Base-by-base conservation (phyloP, 2,113 vertebrate genomes). In the Anolis sagrei region DNA sequence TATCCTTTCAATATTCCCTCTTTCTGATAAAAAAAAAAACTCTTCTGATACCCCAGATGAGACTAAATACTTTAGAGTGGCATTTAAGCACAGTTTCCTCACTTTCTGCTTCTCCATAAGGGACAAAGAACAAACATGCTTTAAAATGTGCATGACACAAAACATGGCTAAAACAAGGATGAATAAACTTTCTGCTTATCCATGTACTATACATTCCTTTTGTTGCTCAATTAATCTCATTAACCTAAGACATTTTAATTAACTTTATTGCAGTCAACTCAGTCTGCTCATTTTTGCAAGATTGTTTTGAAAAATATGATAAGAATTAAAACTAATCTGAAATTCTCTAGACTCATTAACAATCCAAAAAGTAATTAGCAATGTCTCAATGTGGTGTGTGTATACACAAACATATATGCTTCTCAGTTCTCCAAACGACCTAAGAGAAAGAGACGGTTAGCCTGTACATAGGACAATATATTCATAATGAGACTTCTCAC, bases 221-320 rank as follows among this genome's bases (percentile, higher is more conserved):
- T 79, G 92, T 93, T 88, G 86, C 86, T 94, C 92, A 92, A 94
- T 94, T 95, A 93, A 94, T 92, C 87, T 94, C 81, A 95, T 93
- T 96, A 95, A 95, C 92, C 88, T 94, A 81, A 92, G 94, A 48
- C 94, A 94, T 94, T 91, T 92, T 95, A 96, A 96, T 96, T 93
- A 96, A 93, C 89, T 92, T 90, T 73, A 89, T 79, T 79, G 73
- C 92, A 94, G 89, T 94, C 86, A 95, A 86, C 83, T 73, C 62
- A 90, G 87, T 32, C 82, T 94, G 80, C 81, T 94, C 86, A 92
- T 72, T 66, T 89, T 19, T 95, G 81, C 23, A 87, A 83, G 58
- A 90, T 66, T 90, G 66, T 93, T 94, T 88, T 84, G 76, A 95
- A 90, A 93, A 51, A 89, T 87, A 88, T 77, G 92, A 18, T 77